Percentiles rank a stretch among this genome's conserved stretches.
Conservation (phyloP, 2,888 invertebrate genomes). For the Eremobia ochroleuca region DNA sequence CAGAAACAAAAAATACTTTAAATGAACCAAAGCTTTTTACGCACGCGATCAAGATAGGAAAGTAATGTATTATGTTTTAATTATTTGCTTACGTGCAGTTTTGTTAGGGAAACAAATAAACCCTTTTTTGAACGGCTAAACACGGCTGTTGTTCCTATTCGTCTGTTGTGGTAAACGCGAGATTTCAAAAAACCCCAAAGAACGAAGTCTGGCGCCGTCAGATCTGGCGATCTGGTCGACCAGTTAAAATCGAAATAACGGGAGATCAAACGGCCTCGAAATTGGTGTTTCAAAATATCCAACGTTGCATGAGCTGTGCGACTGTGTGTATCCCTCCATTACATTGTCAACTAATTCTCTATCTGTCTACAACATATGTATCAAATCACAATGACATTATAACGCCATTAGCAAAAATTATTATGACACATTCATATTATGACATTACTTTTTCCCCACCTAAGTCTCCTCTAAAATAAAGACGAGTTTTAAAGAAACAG, state of each 20-base stretch:
- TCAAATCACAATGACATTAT: background rate
- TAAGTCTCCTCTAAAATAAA: conserved; percentile 1
- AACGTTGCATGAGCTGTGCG: background rate
- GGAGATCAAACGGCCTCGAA: background rate
- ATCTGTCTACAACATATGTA: background rate
- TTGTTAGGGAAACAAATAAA: background rate
- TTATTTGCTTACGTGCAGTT: conserved; percentile 12
- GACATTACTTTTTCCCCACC: background rate
- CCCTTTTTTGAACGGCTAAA: background rate
- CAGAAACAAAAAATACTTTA: conserved; percentile 27
- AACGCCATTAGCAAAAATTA: background rate
- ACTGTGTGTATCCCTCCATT: background rate
- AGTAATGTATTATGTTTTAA: conserved; percentile 24
- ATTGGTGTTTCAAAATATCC: background rate
- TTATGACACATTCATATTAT: background rate
- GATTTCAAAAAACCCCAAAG: too few species aligned
- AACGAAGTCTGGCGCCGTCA: too few species aligned
- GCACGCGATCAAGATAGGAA: conserved; percentile 41
- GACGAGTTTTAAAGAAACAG: background rate
- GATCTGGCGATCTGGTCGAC: too few species aligned
- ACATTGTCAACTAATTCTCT: background rate
- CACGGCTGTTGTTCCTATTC: background rate
- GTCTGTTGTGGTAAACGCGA: too few species aligned
- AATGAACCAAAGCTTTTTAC: conserved; percentile 31
- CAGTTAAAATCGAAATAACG: too few species aligned